Base-by-base conservation (phyloP, 30 jellyfish, hydroid and myxozoan genomes). In the Phacellophora camtschatica region DNA sequence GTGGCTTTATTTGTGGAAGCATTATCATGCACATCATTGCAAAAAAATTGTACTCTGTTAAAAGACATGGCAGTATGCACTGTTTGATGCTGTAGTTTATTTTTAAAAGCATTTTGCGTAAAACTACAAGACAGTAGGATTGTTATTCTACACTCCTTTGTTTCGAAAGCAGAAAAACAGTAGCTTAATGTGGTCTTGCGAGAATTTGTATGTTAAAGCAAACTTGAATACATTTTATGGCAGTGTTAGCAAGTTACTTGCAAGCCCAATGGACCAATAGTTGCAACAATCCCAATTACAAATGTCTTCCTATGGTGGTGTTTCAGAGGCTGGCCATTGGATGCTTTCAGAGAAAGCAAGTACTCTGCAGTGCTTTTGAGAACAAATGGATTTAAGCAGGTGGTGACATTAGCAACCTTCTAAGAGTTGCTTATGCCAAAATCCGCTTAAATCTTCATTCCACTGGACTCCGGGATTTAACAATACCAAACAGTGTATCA, bases 181-280 rank as follows among this genome's bases (percentile, higher is more conserved):
- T 11, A 73, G 66, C 39, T 64, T 64, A 10, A 58, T 62, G 22
- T 59, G 90, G 42, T 58, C 90, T 41, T 79, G 90, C 13, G 83
- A 79, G 45, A 63, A 64, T 31, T 61, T 79, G 33, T 35, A 79
- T 0, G 74, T 62, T 32, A 79, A 63, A 20, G 45, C 2, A 50
- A 27, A 64, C 43, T 63, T 43, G 74, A 63, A 79, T 48, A 56
- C 75, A 34, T 64, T 42, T 27, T 4, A 7, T 19, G 0, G 18
- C 49, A 16, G 10, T 22, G 11, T 20, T 6, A 29, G n/a, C 48
- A 70, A 27, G 13, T 15, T 7, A 0, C 28, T 41, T 41, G 71
- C 74, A 70, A 39, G 71, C 62, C 10, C 45, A 5, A 27, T 24
- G 11, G 53, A 39, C 43, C 25, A 39, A 70, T 70, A 11, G 50